Percentiles rank a stretch among this genome's conserved stretches.
Evolutionary conservation across 2,888 invertebrate species (phyloP).

Genomic region (Gari tellinella): DNA sequence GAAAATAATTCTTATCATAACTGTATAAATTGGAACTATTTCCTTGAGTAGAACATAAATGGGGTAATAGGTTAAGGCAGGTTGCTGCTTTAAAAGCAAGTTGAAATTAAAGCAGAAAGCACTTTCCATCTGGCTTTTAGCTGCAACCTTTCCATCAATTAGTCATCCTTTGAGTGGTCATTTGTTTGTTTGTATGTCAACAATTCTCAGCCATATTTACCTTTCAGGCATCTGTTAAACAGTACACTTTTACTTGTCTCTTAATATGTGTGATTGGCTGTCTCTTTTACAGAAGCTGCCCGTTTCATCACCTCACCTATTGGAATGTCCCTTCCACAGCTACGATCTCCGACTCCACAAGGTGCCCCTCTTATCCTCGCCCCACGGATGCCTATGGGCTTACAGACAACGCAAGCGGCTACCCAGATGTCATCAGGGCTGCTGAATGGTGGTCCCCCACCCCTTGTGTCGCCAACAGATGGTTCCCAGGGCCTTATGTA

Average conservation of each 20-base stretch:
- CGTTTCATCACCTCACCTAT: conserved; percentile 70
- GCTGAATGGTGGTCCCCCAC: conserved; percentile 85
- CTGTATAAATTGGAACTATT: too few relatives aligned
- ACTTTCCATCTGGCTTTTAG: too few relatives aligned
- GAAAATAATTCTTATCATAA: too few relatives aligned
- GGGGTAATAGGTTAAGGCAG: too few relatives aligned
- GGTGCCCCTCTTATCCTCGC: conserved; percentile 97
- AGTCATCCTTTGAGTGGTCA: too few relatives aligned
- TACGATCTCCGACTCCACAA: conserved; percentile 89
- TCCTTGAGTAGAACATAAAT: too few relatives aligned
- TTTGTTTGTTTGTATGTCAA: too few relatives aligned
- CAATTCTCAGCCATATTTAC: too few relatives aligned
- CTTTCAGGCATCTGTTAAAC: too few relatives aligned
- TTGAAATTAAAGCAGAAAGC: too few relatives aligned
- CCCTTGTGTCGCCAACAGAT: conserved; percentile 88
- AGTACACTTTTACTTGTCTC: not conserved
- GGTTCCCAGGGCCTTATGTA: conserved; percentile 82
- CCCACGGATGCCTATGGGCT: conserved; percentile 84
- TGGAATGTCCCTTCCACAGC: conserved; percentile 64
- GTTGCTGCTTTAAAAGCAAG: too few relatives aligned
- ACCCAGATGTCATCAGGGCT: conserved; percentile 62
- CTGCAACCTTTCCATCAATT: too few relatives aligned
- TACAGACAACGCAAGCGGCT: conserved; percentile 56
- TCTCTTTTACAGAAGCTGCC: conserved; percentile 66
- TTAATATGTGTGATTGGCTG: not conserved